Conservation (phyloP, 1,140 invertebrate species). For the Drosophila lowei region DNA sequence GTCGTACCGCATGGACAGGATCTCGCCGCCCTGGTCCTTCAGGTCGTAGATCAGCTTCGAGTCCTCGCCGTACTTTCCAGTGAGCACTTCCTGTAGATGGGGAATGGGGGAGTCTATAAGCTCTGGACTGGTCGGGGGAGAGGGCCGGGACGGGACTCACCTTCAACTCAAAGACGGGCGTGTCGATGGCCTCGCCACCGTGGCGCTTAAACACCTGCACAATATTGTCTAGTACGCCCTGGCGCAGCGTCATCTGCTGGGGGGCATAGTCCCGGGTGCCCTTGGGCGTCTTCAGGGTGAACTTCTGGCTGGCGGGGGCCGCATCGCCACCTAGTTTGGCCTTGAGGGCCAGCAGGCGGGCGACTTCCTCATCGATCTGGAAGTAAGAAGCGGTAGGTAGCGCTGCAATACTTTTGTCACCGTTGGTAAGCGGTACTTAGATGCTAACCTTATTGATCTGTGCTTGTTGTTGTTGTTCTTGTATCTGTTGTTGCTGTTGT, state of each 20-base stretch:
- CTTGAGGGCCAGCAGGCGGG: slow-evolving; percentile 91
- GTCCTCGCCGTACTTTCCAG: slow-evolving; percentile 99
- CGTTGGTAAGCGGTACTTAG: slow-evolving; percentile 47
- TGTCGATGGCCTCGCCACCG: slow-evolving; percentile 99
- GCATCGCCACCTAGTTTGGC: slow-evolving; percentile 87
- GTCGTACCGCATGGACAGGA: slow-evolving; percentile 94
- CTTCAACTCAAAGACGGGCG: slow-evolving; percentile 99
- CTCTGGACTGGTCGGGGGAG: not conserved
- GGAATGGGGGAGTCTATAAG: slow-evolving; percentile 5
- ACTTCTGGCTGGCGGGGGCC: slow-evolving; percentile 86
- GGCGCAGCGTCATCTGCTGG: slow-evolving; percentile 96
- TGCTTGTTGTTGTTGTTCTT: slow-evolving; percentile 68
- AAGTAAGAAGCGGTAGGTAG: slow-evolving; percentile 16
- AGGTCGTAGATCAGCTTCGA: slow-evolving; percentile 99
- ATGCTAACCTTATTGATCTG: slow-evolving; percentile 82
- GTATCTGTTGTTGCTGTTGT: slow-evolving; percentile 48
- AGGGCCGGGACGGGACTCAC: slow-evolving; percentile 83
- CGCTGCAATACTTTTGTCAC: slow-evolving; percentile 10
- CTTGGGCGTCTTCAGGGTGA: slow-evolving; percentile 95
- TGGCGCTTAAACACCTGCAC: slow-evolving; percentile 96
- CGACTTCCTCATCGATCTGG: slow-evolving; percentile 91
- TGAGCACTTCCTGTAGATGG: slow-evolving; percentile 93
- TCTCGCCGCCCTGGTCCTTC: slow-evolving; percentile 99
- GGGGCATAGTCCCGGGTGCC: slow-evolving; percentile 98
- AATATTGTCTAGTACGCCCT: slow-evolving; percentile 95